Percentiles rank a stretch among this genome's conserved stretches.
Conservation (phyloP, 2,888 invertebrate species). For the Blastobasis lacticolella region DNA sequence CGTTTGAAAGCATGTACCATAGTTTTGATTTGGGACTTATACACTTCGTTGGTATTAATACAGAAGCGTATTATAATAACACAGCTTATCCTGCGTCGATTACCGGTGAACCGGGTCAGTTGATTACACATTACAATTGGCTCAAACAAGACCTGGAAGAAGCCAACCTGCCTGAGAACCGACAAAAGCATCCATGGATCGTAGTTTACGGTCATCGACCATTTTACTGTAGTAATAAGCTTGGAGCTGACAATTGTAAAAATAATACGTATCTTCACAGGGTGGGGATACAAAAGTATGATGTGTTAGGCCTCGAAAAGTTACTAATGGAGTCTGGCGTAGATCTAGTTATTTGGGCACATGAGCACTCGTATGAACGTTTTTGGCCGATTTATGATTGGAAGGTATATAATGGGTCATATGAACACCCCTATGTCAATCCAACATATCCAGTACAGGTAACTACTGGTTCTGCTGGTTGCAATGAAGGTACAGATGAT, state of each 20-base stretch:
- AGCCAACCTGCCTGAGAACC: neutral
- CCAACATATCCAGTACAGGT: neutral
- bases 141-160: neutral
- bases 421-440: neutral
- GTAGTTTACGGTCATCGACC: neutral
- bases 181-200: neutral
- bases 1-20: neutral
- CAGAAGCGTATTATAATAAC: neutral
- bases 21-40: neutral
- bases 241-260: neutral
- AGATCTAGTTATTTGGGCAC: constrained; percentile 91
- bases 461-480: neutral
- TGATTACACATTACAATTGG: neutral
- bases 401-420: constrained; percentile 18
- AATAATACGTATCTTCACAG: neutral
- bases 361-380: constrained; percentile 93
- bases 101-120: neutral
- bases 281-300: neutral
- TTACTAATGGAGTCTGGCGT: constrained; percentile 88
- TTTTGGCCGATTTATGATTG: constrained; percentile 91
- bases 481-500: neutral
- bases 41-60: neutral
- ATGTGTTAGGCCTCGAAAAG: constrained; percentile 76
- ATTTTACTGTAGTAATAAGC: neutral
- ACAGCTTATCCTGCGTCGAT: neutral